phyloP scores from a whole-genome alignment of 2,113 vertebrate species.

The Neogale vison region DNA sequence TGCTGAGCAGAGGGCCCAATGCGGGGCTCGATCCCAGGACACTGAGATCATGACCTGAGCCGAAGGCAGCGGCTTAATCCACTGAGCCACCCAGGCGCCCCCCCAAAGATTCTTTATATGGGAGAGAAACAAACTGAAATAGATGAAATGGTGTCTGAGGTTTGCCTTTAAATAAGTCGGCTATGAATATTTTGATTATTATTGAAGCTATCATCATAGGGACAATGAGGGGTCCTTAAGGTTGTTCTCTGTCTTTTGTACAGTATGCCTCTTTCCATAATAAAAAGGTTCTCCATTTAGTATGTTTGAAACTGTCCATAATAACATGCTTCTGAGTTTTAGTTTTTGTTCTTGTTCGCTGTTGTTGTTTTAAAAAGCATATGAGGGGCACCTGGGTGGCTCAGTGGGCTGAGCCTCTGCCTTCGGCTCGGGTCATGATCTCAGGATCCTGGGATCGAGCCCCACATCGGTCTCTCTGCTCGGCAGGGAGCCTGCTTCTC shows the following conservation, averaged over 20 bases:
- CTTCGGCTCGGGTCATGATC: no score
- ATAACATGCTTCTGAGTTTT: not conserved
- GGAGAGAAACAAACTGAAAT: not conserved
- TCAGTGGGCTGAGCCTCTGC: no score
- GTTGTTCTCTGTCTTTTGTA: not conserved
- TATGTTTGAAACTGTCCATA: not conserved
- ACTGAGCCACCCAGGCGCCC: no score
- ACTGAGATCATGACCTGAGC: no score
- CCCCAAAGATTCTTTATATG: not conserved
- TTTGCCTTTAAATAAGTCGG: not conserved
- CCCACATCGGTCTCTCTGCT: no score
- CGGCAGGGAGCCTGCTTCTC: no score
- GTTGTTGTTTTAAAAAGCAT: not conserved
- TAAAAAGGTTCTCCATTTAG: not conserved
- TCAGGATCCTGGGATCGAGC: no score
- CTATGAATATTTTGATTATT: not conserved
- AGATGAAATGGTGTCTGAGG: not conserved
- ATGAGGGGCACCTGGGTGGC: no score
- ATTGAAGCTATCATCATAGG: not conserved
- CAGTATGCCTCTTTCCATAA: not conserved
- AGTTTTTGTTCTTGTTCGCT: not conserved
- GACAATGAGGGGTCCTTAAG: not conserved
- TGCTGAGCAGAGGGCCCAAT: no score
- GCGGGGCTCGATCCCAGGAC: no score
- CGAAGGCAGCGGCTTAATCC: no score